Percentiles rank a stretch among this genome's conserved stretches.
phyloP scores from a whole-genome alignment of 2,113 vertebrate genomes.

The Geococcyx californianus region DNA sequence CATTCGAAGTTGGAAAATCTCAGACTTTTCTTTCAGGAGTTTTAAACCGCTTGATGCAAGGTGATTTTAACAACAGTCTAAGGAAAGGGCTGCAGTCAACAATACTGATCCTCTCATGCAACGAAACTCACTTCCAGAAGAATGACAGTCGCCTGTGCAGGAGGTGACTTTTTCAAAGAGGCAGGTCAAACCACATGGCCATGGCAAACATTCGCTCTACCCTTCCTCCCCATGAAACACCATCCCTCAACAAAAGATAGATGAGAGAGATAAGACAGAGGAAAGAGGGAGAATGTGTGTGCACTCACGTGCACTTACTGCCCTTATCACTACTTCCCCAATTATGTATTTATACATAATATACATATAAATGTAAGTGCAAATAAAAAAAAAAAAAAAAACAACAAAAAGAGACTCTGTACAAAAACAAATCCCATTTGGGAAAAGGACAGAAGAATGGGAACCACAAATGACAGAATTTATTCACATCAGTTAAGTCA shows the following conservation, averaged over 20 bases:
- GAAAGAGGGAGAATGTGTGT: background rate
- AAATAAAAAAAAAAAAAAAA: background rate
- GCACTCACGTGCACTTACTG: background rate
- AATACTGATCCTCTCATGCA: background rate
- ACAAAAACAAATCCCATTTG: background rate
- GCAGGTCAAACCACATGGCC: rapidly evolving
- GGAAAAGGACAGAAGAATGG: background rate
- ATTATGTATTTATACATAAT: background rate
- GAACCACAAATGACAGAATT: background rate
- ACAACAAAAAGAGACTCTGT: background rate
- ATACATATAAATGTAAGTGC: background rate
- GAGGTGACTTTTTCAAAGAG: background rate
- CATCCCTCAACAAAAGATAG: background rate
- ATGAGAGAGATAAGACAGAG: background rate
- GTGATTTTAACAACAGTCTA: background rate
- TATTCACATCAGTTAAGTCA: background rate
- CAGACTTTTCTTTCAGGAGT: background rate
- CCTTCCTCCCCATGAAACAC: background rate
- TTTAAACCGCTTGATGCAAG: background rate
- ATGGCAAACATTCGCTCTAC: background rate
- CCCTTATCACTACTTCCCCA: background rate
- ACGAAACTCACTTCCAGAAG: background rate
- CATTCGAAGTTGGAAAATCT: background rate
- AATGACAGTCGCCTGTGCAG: rapidly evolving
- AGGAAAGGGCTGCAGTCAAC: background rate